Evolutionary conservation across 2,888 invertebrate genomes (phyloP), one percentile per base, ranked within the genome.

Genomic region (Campoletis raptor): DNA sequence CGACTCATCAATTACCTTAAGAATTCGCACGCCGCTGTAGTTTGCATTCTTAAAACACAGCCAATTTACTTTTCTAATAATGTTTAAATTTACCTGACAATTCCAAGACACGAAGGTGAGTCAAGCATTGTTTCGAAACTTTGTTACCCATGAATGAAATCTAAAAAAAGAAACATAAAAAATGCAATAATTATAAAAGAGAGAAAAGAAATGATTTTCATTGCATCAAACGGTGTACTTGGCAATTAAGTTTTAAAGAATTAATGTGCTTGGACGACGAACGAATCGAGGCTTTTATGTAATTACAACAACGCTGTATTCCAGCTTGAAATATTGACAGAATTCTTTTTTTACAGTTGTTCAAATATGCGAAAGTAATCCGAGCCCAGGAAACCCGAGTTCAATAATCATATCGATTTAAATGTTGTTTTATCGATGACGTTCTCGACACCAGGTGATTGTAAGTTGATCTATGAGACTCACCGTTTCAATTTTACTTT

Each of bases 1-100:
- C 74, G 30, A 74, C 76, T 57, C 61, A 74, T 57, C 74, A 80
- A 84, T 84, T 84, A 30, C 64, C 67, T 40, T 69, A 9, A 52
- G 57, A 76, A 80, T 80, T 84, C 80, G 45, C 24, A 30, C 37
- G 69, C 21, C 30, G 61, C 42, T 24, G 45, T 15, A 61, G 30
- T 61, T 61, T 61, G 30, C 30, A 61, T 54, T 54, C n/a, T n/a
- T n/a, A 8, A 54, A 54, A n/a, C 15, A 30, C 61, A 30, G 12
- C 30, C 0, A 30, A 61, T 61, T 30, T 15, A 7, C 61, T 30
- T 61, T 57, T 30, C 7, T 15, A 30, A 30, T 15, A 30, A 30
- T 15, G 15, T 61, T 61, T 30, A 7, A 15, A 30, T 30, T 30
- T 61, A 30, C 15, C 15, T 6, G 15, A 61, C 15, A 30, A 24